Conservation (phyloP, 1,140 invertebrate species). For the Eumaeus atala region DNA sequence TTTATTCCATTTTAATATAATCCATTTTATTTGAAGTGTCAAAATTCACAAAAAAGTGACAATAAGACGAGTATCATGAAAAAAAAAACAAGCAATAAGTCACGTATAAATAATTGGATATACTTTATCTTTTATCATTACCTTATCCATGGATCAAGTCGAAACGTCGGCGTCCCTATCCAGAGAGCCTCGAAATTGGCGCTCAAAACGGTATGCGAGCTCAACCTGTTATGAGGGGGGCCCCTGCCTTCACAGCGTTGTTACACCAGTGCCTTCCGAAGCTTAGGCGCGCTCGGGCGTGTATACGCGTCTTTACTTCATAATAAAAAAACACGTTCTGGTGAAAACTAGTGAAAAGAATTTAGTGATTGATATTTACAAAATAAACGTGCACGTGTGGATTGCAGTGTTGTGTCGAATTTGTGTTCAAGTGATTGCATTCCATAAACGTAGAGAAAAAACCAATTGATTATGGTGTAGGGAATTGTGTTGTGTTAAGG, state of each 20-base stretch:
- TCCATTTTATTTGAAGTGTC: background rate
- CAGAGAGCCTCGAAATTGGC: slow-evolving; percentile 60
- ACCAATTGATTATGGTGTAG: slow-evolving; percentile 49
- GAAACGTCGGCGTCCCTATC: slow-evolving; percentile 40
- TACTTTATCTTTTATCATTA: slow-evolving; percentile 39
- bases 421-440: slow-evolving; percentile 21
- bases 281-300: slow-evolving; percentile 29
- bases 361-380: slow-evolving; percentile 18
- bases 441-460: slow-evolving; percentile 25
- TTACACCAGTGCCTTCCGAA: slow-evolving; percentile 45
- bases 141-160: slow-evolving; percentile 42
- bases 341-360: slow-evolving; percentile 29
- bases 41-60: slow-evolving; percentile 8
- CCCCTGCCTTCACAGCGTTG: slow-evolving; percentile 27
- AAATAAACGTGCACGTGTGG: slow-evolving; percentile 33
- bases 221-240: slow-evolving; percentile 57
- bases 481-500: slow-evolving; percentile 45
- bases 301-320: slow-evolving; percentile 16
- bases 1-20: background rate
- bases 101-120: slow-evolving; percentile 18
- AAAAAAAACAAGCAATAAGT: slow-evolving; percentile 17
- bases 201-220: slow-evolving; percentile 62
- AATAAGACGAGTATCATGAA: slow-evolving; percentile 5
- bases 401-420: slow-evolving; percentile 62
- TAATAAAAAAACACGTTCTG: slow-evolving; percentile 32